Evolutionary conservation across 2,888 invertebrate species (phyloP).

Genomic region (Rhamphomyia laevipes): DNA sequence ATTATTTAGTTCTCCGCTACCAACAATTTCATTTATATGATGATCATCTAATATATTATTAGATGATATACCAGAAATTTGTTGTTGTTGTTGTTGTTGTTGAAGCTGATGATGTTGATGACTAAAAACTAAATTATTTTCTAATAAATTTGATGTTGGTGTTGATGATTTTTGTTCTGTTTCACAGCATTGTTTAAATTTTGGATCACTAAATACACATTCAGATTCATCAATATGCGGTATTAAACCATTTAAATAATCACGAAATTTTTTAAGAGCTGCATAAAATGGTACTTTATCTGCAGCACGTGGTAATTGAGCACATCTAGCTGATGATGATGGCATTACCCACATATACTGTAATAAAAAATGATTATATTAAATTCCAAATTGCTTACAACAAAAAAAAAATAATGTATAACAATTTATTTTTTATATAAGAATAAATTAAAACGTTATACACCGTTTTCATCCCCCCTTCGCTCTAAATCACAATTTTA

Average conservation of each 20-base stretch:
- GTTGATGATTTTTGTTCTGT: slow-evolving; percentile 38
- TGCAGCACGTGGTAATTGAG: slow-evolving; percentile 91
- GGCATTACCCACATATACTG: slow-evolving; percentile 99
- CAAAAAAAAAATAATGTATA: too few species aligned
- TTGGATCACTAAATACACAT: slow-evolving; percentile 69
- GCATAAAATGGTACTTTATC: slow-evolving; percentile 98
- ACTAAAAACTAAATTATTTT: background rate
- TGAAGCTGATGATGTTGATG: slow-evolving; percentile 3
- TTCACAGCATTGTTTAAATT: slow-evolving; percentile 51
- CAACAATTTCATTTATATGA: slow-evolving; percentile 3
- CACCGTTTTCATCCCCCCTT: too few species aligned
- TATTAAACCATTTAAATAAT: slow-evolving; percentile 80
- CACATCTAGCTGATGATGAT: slow-evolving; percentile 92
- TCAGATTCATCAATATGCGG: slow-evolving; percentile 76
- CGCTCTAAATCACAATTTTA: too few species aligned
- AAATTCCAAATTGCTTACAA: too few species aligned
- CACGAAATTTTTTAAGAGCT: slow-evolving; percentile 88
- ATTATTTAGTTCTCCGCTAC: background rate
- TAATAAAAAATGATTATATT: too few species aligned
- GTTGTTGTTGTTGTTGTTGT: slow-evolving; percentile 7
- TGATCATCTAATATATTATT: slow-evolving; percentile 1
- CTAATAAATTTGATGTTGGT: background rate
- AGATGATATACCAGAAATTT: slow-evolving; percentile 2
- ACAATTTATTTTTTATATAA: too few species aligned
- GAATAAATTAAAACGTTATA: too few species aligned